phyloP scores from a whole-genome alignment of 1,140 invertebrate species.

The Leptestheria dahalacensis region DNA sequence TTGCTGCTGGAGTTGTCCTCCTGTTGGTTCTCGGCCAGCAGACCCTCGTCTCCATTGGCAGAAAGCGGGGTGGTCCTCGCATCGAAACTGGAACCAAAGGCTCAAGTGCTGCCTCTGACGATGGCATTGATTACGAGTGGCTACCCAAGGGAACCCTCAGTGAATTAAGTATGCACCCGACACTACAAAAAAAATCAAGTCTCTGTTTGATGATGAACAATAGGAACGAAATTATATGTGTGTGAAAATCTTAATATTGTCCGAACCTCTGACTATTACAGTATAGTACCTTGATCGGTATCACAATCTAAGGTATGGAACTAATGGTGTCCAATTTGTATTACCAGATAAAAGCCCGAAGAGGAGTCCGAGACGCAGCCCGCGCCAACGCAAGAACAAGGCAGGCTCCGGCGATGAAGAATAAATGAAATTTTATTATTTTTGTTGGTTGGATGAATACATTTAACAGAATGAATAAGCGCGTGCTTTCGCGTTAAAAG shows the following conservation, averaged over 20 bases:
- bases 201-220: not conserved
- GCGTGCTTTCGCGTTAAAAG: too few relatives aligned
- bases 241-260: not conserved
- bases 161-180: conserved; percentile 48
- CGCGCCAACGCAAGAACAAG: conserved; percentile 14
- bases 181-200: not conserved
- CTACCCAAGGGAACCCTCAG: conserved; percentile 78
- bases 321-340: not conserved
- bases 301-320: not conserved
- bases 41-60: conserved; percentile 56
- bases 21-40: conserved; percentile 81
- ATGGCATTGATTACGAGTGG: conserved; percentile 94
- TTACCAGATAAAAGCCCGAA: conserved; percentile 17
- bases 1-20: conserved; percentile 74
- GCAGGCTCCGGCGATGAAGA: conserved; percentile 1
- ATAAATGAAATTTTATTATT: not conserved
- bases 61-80: conserved; percentile 36
- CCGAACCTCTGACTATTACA: not conserved
- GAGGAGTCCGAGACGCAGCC: conserved; percentile 16
- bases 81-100: conserved; percentile 48
- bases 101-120: conserved; percentile 60
- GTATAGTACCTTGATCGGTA: not conserved
- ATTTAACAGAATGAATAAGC: too few relatives aligned
- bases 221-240: not conserved
- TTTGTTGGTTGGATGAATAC: not conserved